Conservation (phyloP, 2,888 invertebrate genomes). For the Cecidostiba fungosa region DNA sequence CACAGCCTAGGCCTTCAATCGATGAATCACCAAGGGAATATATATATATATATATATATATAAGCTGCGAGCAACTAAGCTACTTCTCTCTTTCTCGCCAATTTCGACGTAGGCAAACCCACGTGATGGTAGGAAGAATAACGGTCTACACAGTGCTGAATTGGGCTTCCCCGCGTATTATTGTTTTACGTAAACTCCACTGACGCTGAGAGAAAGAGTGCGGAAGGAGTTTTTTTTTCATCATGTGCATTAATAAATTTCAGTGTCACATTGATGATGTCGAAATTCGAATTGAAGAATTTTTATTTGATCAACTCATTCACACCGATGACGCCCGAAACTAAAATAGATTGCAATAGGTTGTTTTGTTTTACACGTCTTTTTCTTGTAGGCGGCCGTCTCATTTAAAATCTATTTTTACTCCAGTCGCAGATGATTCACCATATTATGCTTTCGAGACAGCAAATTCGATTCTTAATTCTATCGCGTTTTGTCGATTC, state of each 20-base stretch:
- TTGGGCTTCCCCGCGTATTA: background rate
- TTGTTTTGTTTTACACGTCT: background rate
- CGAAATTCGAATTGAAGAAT: no score
- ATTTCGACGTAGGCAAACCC: background rate
- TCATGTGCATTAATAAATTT: no score
- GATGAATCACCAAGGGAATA: background rate
- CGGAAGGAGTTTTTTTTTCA: background rate
- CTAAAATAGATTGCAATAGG: background rate
- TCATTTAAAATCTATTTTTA: background rate
- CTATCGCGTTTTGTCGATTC: background rate
- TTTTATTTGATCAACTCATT: background rate
- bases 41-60: background rate
- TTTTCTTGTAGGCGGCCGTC: background rate
- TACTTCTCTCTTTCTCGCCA: background rate
- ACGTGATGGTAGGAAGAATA: background rate
- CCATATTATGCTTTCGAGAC: background rate
- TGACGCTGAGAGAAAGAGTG: background rate
- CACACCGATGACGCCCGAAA: background rate
- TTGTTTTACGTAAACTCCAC: constrained; percentile 28
- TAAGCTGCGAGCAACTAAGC: background rate
- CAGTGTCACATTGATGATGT: no score
- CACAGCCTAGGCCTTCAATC: background rate
- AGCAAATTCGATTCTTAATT: background rate
- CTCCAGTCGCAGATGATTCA: background rate
- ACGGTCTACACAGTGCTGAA: background rate